These are phyloP conservation scores for Exephanes ischioxanthus DNA, from an alignment of 2,888 invertebrate genomes.

Conservation along the genomic window DNA sequence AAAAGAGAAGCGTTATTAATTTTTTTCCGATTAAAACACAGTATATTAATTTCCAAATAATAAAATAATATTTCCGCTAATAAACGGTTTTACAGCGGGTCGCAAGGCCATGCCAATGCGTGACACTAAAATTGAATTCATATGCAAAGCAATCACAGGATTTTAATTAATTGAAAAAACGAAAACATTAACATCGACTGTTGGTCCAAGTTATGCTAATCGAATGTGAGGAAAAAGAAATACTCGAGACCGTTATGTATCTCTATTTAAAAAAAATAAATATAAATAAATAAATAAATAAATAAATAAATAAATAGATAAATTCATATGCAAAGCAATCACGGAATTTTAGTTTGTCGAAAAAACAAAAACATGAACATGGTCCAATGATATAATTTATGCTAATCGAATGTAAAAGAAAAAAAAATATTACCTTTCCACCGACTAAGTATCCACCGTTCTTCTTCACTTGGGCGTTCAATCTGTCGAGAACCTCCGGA, in stretches of 20 bases:
- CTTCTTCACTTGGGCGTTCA: conserved; percentile 78
- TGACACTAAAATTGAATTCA: not conserved
- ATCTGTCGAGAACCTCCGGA: conserved; percentile 73
- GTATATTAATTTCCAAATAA: no score
- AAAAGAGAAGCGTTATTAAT: not conserved
- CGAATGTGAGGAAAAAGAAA: not conserved
- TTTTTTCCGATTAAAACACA: not conserved
- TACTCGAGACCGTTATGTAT: no score
- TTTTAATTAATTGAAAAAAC: not conserved
- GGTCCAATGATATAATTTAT: not conserved
- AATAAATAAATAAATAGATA: not conserved
- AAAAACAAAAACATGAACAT: not conserved
- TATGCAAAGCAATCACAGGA: conserved; percentile 4
- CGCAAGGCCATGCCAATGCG: not conserved
- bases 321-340: not conserved
- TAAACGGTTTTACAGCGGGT: no score
- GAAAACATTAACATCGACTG: not conserved
- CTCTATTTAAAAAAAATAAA: not conserved
- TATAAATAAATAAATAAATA: not conserved
- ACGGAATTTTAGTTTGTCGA: not conserved
- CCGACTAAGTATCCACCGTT: conserved; percentile 81
- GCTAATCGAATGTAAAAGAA: no score
- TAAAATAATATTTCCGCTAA: no score
- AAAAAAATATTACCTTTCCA: conserved; percentile 73
- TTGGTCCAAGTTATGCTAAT: not conserved